phyloP scores from a whole-genome alignment of 1,140 invertebrate species.

The Zaprionus ornatus region DNA sequence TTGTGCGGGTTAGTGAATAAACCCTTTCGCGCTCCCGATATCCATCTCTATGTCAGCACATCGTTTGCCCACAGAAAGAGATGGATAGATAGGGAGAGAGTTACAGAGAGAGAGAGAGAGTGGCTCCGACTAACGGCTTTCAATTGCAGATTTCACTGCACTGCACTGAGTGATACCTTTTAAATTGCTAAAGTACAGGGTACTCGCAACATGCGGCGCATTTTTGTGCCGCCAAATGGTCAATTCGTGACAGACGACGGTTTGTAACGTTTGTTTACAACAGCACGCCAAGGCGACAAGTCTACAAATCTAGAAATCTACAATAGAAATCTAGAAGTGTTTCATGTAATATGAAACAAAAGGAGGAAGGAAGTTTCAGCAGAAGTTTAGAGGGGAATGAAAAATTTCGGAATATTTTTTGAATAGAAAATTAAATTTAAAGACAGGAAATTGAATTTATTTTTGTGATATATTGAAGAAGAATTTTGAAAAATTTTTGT shows the following conservation, averaged over 20 bases:
- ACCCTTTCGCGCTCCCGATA: slow-evolving; percentile 53
- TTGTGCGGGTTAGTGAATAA: slow-evolving; percentile 63
- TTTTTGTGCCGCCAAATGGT: background rate
- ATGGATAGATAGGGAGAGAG: too few relatives aligned
- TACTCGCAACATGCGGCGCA: background rate
- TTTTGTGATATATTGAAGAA: background rate
- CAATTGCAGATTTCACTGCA: slow-evolving; percentile 41
- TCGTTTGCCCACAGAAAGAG: slow-evolving; percentile 60
- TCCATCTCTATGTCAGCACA: slow-evolving; percentile 80
- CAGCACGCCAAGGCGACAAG: background rate
- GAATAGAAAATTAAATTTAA: background rate
- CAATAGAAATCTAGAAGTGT: background rate
- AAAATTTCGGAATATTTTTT: background rate
- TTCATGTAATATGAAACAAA: background rate
- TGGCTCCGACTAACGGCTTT: slow-evolving; percentile 26
- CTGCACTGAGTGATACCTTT: slow-evolving; percentile 56
- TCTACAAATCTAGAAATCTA: slow-evolving; percentile 11
- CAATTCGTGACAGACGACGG: slow-evolving; percentile 4
- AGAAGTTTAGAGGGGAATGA: background rate
- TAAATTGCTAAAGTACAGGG: slow-evolving; percentile 59
- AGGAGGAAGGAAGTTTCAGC: background rate
- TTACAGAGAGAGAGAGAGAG: background rate
- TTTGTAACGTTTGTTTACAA: slow-evolving; percentile 9
- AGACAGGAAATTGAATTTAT: background rate
- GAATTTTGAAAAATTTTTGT: too few relatives aligned